Conservation (phyloP, 2,797 vertebrate genomes). For the Basileuterus tristriatus region DNA sequence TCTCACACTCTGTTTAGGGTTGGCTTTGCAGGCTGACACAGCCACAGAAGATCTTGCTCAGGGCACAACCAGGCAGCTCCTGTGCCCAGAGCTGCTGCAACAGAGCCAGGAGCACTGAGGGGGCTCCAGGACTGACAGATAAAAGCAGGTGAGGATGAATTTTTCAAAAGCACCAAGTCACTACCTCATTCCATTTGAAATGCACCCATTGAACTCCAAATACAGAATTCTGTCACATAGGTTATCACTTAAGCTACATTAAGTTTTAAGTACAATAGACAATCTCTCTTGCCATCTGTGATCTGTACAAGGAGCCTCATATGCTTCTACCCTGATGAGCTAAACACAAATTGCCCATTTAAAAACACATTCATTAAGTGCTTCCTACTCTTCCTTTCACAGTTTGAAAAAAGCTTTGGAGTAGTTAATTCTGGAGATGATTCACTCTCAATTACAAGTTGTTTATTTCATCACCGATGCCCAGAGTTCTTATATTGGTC, state of each 20-base stretch:
- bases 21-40: neutral
- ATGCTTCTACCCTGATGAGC: neutral
- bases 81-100: neutral
- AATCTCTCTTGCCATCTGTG: conserved; percentile 44
- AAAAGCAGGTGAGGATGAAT: neutral
- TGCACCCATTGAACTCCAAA: neutral
- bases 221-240: neutral
- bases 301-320: neutral
- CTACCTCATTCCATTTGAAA: neutral
- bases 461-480: neutral
- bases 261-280: conserved; percentile 9
- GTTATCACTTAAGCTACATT: neutral
- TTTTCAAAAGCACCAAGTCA: neutral
- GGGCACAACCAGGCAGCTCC: neutral
- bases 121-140: neutral
- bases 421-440: conserved; percentile 31
- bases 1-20: neutral
- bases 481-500: neutral
- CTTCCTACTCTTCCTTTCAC: conserved; percentile 43
- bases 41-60: neutral
- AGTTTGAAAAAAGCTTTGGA: conserved; percentile 13
- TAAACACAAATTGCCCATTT: conserved; percentile 36
- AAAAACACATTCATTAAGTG: conserved; percentile 55
- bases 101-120: neutral
- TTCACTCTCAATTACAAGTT: conserved; percentile 4